Percentiles rank a stretch among this genome's conserved stretches.
These are phyloP conservation scores for Phalacrocorax pelagicus DNA, from an alignment of 2,113 vertebrate species.

Conservation along the genomic window DNA sequence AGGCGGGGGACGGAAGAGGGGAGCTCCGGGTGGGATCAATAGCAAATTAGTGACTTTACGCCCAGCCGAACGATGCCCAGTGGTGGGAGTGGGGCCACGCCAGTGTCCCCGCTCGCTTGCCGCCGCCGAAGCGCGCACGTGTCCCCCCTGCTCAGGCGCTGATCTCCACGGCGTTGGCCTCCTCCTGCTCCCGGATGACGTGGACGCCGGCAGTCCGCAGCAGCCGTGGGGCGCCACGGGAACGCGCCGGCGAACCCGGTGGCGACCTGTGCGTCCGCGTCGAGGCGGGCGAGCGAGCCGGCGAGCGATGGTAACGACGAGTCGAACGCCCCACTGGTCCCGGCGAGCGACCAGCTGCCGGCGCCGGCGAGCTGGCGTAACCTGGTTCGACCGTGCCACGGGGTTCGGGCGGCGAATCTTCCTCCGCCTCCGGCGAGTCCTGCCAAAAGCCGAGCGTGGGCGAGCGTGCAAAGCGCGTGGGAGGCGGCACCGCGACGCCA, in stretches of 20 bases:
- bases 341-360: background rate
- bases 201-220: conserved; percentile 30
- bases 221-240: background rate
- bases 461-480: rapidly evolving
- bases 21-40: conserved; percentile 48
- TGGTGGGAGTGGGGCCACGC: background rate
- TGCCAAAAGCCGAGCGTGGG: background rate
- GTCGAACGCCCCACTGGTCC: conserved; percentile 2
- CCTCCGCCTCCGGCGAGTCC: background rate
- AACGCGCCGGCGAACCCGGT: background rate
- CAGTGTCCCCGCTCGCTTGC: background rate
- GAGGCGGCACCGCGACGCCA: rapidly evolving
- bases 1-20: conserved; percentile 5
- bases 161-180: conserved; percentile 52
- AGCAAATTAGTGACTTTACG: conserved; percentile 66
- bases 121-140: background rate
- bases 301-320: conserved; percentile 34
- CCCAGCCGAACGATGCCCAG: background rate
- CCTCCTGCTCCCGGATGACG: conserved; percentile 43
- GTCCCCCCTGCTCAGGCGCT: conserved; percentile 39
- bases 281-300: background rate
- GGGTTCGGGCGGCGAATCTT: background rate
- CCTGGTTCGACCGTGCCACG: background rate
- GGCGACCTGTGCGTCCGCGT: background rate
- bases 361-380: background rate